Evolutionary conservation across 1,140 invertebrate species (phyloP).

Genomic region (Liolophura sinensis): DNA sequence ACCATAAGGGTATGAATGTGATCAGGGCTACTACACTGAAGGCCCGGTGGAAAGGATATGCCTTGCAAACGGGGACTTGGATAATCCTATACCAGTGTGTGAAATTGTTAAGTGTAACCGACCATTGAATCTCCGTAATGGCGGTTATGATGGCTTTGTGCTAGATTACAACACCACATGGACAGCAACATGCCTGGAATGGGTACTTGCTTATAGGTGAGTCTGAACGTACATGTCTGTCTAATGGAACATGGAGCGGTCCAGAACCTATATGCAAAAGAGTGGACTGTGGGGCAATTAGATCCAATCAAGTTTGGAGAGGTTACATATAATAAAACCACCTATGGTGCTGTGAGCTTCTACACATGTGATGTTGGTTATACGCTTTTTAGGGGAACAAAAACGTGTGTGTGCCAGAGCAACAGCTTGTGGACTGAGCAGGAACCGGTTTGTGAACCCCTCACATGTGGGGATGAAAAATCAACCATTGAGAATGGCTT

Average conservation of each 20-base stretch:
- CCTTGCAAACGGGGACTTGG: conserved; percentile 78
- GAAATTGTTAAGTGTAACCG: conserved; percentile 33
- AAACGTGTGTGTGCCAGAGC: conserved; percentile 7
- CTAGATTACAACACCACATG: too few relatives aligned
- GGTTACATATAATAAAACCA: too few relatives aligned
- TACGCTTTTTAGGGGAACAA: conserved; percentile 1
- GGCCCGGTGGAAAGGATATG: conserved; percentile 67
- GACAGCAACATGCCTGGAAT: too few relatives aligned
- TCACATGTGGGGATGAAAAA: too few relatives aligned
- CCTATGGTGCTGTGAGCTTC: conserved; percentile 54
- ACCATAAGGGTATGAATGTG: conserved; percentile 34
- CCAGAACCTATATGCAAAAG: conserved; percentile 73
- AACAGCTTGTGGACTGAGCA: conserved; percentile 80
- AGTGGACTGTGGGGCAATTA: conserved; percentile 14
- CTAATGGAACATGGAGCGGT: conserved; percentile 84
- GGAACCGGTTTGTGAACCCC: conserved; percentile 70
- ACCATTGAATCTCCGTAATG: neutral
- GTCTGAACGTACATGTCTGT: conserved; percentile 56
- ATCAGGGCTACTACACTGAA: conserved; percentile 7
- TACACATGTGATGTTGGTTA: conserved; percentile 4
- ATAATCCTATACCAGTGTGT: conserved; percentile 61
- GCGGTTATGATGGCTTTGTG: too few relatives aligned
- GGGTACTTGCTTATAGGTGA: conserved; percentile 34
- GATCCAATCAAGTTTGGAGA: too few relatives aligned
- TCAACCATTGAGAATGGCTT: conserved; percentile 11